Evolutionary conservation across 2,113 vertebrate genomes (phyloP), one percentile per base, ranked within the genome.

Genomic region (Semnornis frantzii): DNA sequence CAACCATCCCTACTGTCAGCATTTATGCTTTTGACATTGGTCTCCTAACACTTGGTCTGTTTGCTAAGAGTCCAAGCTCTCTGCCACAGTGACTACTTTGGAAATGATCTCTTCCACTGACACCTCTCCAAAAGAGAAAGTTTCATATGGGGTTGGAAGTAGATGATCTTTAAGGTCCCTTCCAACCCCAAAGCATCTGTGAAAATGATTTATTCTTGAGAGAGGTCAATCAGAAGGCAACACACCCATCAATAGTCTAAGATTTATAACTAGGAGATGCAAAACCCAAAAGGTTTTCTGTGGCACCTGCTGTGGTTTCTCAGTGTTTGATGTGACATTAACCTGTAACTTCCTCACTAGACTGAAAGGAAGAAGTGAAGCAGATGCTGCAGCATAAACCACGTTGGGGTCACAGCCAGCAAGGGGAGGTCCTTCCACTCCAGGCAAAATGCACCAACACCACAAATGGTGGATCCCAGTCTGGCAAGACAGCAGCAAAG

Each of bases 211-310:
- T 12, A 4, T 55, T 42, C 60, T 31, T 8, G 28, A 12, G 60
- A 66, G 12, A 39, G 1, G 17, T 62, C 48, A 50, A n/a, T 37
- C 25, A 3, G 39, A 76, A 70, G 59, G 68, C 58, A 80, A 88
- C 25, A 15, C 0, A 3, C 5, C 33, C 3, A 1, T 1, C 33
- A 21, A 2, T 15, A 18, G 1, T 19, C n/a, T 8, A 30, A n/a
- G 12, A 15, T 27, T 18, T 70, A 23, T 4, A 70, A 62, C 24
- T 2, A 23, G 9, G 55, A 18, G 39, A 21, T 15, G 14, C 4
- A 58, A 70, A 58, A 59, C 70, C 27, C 39, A 27, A 30, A 10
- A 72, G 33, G 19, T 8, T 70, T 79, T 12, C 52, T 33, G 30
- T n/a, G 70, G 27, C 44, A 46, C 4, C 50, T 46, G 60, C 64